phyloP scores from a whole-genome alignment of 2,113 vertebrate species.

The Crotalus helleri region DNA sequence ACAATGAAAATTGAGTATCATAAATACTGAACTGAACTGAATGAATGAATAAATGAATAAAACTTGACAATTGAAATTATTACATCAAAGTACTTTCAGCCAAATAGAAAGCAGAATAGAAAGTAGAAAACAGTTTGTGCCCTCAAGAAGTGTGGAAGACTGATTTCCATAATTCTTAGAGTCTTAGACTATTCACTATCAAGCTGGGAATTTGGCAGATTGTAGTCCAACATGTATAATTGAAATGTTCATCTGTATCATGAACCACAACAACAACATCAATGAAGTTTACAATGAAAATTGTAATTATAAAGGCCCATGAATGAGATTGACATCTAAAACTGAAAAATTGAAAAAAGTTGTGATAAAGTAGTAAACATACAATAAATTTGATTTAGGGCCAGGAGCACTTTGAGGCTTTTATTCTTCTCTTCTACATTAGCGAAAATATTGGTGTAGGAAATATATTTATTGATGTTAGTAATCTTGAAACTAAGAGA shows the following conservation, averaged over 20 bases:
- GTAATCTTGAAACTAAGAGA: background rate
- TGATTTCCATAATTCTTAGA: background rate
- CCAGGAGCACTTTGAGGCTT: background rate
- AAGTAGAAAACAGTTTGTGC: background rate
- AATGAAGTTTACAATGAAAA: background rate
- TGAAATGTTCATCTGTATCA: background rate
- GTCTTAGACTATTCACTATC: background rate
- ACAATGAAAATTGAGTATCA: constrained; percentile 7
- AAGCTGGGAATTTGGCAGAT: background rate
- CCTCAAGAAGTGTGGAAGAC: background rate
- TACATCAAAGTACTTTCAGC: background rate
- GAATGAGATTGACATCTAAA: background rate
- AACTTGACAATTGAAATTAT: constrained; percentile 22
- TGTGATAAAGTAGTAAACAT: background rate
- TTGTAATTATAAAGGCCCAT: background rate
- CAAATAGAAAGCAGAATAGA: background rate
- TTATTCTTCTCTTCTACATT: background rate
- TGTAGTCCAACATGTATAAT: background rate
- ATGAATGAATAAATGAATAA: constrained; percentile 7
- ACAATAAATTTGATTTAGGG: background rate
- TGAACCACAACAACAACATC: background rate
- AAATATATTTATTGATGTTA: background rate
- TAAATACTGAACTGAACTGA: background rate
- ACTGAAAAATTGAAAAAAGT: background rate
- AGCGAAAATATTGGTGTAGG: background rate